Evolutionary conservation across 2,113 vertebrate genomes (phyloP), one percentile per base, ranked within the genome.

Genomic region (Egretta garzetta): DNA sequence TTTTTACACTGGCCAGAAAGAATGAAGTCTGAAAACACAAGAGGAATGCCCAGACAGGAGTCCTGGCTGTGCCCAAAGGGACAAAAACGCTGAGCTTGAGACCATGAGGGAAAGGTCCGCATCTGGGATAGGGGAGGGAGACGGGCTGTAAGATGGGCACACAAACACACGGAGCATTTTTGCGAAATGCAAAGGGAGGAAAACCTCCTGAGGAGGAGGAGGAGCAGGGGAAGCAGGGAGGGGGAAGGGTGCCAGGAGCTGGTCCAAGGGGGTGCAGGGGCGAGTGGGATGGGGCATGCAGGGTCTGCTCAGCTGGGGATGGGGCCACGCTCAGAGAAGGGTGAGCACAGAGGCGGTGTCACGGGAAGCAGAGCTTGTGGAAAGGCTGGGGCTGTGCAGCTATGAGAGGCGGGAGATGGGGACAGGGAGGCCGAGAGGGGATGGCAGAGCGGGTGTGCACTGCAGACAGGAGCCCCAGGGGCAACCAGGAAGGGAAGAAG

Each of bases 71-170:
- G 43, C 66, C 82, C 82, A 49, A 92, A 68, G 52, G 62, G 32
- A 75, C 33, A 47, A 41, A 76, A 94, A 20, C 2, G 2, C 45
- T 37, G 56, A 75, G 58, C 70, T 60, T 39, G 82, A 82, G 37
- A 33, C 13, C n/a, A 55, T 0, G 0, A 28, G 14, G 10, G 28
- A 79, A 83, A 33, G 0, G 1, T 32, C 26, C 90, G 33, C 39
- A 43, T 41, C 20, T 41, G 35, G 45, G 35, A 62, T 13, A 39
- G 26, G 37, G 53, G 33, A 90, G 82, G 56, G n/a, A 35, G 19
- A 20, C 0, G 2, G 47, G 32, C 41, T 50, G 16, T 45, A 45
- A 45, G 45, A 45, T 19, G 18, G 45, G 18, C 43, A 18, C 3
- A 35, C 30, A 58, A 60, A 87, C 35, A 88, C 62, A 45, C 4